Evolutionary conservation across 1,140 invertebrate species (phyloP).

Genomic region (Euura lappo): DNA sequence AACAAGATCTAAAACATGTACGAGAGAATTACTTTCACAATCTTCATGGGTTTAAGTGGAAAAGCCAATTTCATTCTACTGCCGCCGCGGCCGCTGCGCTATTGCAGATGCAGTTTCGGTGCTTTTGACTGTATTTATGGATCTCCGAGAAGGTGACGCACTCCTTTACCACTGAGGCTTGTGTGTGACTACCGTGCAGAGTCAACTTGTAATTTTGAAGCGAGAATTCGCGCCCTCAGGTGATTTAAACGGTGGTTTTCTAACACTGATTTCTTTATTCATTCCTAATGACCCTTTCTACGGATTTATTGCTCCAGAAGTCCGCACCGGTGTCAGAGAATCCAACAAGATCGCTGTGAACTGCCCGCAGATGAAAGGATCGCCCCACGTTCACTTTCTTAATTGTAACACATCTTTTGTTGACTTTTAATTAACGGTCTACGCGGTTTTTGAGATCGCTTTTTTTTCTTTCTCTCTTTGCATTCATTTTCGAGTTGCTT

Average conservation of each 20-base stretch:
- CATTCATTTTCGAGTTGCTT: not conserved
- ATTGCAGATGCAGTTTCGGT: not conserved
- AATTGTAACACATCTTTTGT: not conserved
- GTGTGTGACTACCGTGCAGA: not conserved
- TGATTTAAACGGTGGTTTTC: not conserved
- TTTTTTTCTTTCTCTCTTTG: not conserved
- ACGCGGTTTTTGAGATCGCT: not conserved
- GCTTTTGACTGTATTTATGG: slow-evolving; percentile 36
- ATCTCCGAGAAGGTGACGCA: slow-evolving; percentile 44
- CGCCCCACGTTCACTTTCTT: not conserved
- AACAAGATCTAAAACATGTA: no score
- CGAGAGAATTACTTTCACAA: no score
- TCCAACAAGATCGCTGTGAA: slow-evolving; percentile 6
- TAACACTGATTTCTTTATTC: slow-evolving; percentile 49
- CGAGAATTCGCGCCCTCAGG: not conserved
- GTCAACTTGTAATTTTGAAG: not conserved
- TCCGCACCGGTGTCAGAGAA: slow-evolving; percentile 32
- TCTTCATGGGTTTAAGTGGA: no score
- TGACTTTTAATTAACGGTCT: not conserved
- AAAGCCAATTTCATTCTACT: no score
- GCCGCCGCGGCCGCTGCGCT: no score
- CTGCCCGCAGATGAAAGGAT: not conserved
- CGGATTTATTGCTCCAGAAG: slow-evolving; percentile 43
- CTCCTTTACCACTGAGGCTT: slow-evolving; percentile 26
- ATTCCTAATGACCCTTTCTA: slow-evolving; percentile 47